These are phyloP conservation scores for Limenitis arthemis DNA, from an alignment of 2,888 invertebrate genomes.

Conservation along the genomic window DNA sequence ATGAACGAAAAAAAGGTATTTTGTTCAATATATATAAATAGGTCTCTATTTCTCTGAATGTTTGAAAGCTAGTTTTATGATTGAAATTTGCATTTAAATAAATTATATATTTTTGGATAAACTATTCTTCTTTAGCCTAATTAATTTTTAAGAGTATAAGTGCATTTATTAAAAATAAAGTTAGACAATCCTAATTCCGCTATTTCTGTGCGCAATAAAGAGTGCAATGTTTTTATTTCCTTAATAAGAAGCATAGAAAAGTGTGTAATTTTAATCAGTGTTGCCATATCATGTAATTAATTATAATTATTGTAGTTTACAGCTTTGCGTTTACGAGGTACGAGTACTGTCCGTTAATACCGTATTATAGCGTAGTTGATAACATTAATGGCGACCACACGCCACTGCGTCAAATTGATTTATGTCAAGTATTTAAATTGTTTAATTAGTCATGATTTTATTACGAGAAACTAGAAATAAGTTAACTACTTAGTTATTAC, in stretches of 20 bases:
- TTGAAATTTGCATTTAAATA: too few relatives aligned
- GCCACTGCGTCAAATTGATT: conserved; percentile 10
- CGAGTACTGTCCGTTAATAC: conserved; percentile 3
- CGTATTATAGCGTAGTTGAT: conserved; percentile 6
- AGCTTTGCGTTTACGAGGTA: conserved; percentile 6
- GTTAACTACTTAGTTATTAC: background rate
- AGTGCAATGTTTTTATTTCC: background rate
- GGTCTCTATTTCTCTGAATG: too few relatives aligned
- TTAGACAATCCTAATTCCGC: too few relatives aligned
- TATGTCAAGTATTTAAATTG: conserved; percentile 6
- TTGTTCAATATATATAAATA: too few relatives aligned
- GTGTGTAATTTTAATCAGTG: conserved; percentile 2
- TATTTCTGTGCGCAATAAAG: too few relatives aligned
- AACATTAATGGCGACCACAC: conserved; percentile 11
- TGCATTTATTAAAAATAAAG: too few relatives aligned
- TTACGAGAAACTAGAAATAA: background rate
- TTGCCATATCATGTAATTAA: conserved; percentile 1
- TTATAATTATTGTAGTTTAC: conserved; percentile 3
- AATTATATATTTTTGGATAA: too few relatives aligned
- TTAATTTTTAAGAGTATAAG: too few relatives aligned
- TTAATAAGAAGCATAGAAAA: background rate
- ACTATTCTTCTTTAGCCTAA: too few relatives aligned
- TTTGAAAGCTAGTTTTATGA: too few relatives aligned
- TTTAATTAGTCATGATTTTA: conserved; percentile 7
- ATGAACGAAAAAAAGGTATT: too few relatives aligned